Evolutionary conservation across 2,113 vertebrate genomes (phyloP).

Genomic region (Callipepla squamata): DNA sequence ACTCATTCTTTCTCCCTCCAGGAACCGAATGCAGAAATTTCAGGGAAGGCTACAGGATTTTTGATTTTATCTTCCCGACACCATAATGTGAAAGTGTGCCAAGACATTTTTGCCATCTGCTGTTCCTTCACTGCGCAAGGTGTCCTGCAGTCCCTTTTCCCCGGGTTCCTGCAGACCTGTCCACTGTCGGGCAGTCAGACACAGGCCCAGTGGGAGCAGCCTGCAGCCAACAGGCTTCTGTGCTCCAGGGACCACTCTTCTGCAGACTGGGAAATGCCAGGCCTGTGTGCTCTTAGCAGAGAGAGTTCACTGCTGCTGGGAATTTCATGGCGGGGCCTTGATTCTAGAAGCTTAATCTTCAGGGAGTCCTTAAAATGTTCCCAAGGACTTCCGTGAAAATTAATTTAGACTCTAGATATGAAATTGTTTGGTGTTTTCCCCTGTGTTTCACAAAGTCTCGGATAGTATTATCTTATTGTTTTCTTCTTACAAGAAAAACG

Average conservation of each 20-base stretch:
- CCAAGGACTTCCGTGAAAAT: background rate
- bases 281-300: accelerated
- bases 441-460: background rate
- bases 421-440: background rate
- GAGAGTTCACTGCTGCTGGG: background rate
- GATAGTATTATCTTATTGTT: background rate
- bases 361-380: background rate
- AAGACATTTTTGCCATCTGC: background rate
- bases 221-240: background rate
- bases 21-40: accelerated
- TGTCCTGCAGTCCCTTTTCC: background rate
- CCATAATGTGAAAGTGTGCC: background rate
- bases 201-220: background rate
- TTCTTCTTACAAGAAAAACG: background rate
- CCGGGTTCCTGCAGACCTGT: background rate
- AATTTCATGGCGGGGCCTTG: background rate
- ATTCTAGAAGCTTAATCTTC: background rate
- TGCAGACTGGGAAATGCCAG: accelerated
- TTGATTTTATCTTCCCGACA: accelerated
- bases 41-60: background rate
- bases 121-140: accelerated
- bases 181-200: background rate
- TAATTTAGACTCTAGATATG: background rate
- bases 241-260: background rate
- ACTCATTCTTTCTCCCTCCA: background rate